Evolutionary conservation across 2,113 vertebrate genomes (phyloP), one percentile per base, ranked within the genome.

Genomic region (human): DNA sequence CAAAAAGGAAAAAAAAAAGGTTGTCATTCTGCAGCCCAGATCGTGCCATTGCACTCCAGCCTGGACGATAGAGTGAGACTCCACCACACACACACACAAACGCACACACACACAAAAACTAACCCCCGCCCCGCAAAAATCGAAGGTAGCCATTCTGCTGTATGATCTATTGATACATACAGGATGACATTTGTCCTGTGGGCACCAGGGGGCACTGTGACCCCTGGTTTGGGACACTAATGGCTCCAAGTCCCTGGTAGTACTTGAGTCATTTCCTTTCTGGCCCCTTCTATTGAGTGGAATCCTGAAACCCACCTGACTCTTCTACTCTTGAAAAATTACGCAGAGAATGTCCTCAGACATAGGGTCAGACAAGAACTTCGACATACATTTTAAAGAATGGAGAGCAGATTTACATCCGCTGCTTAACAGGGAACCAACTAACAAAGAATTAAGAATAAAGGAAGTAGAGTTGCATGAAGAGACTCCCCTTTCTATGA

Each of bases 391-490:
- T 50, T 50, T 68, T 68, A 32, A 32, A 35, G 27, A 35, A 35
- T 68, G 6, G 7, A 68, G 32, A 18, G 32, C 48, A 10, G 32
- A 68, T 68, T 68, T 68, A 32, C 2, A 68, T 17, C 1, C 5
- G 11, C 38, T 25, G 22, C 4, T 73, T 10, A 73, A 4, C 5
- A 40, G 38, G 4, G 8, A 73, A 0, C 70, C 20, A 38, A n/a
- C 18, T 18, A 68, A 1, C 8, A 9, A 10, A 3, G 2, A 14
- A 68, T 50, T 8, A 38, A 38, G 35, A n/a, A 20, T 3, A 9
- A 70, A 72, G 68, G n/a, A 38, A 22, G n/a, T 3, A 38, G 17
- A 96, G 96, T 97, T 97, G 89, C 96, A 93, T 91, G 48, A 79
- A 32, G 82, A 7, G 38, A n/a, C 48, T n/a, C 23, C 11, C 3